These are phyloP conservation scores for Aquatica leii DNA, from an alignment of 2,888 invertebrate genomes.

Conservation along the genomic window DNA sequence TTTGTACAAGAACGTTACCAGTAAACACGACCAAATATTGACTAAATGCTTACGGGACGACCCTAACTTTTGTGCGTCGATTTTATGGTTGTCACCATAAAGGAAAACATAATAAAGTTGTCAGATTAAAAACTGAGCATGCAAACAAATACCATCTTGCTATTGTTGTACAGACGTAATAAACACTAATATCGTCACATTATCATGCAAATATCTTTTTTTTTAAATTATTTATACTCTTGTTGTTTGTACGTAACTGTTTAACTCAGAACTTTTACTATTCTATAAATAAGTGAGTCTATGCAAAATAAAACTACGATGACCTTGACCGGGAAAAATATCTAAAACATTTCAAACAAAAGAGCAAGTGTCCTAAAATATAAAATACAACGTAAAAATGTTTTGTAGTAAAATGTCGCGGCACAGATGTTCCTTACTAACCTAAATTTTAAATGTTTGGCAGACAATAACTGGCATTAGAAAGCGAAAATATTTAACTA, in stretches of 20 bases:
- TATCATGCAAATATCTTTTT: too few species aligned
- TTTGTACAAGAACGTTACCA: not conserved
- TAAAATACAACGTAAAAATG: slow-evolving; percentile 20
- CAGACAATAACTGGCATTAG: slow-evolving; percentile 51
- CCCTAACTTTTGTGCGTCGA: not conserved
- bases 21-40: slow-evolving; percentile 10
- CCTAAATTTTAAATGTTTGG: slow-evolving; percentile 52
- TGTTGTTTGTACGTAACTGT: too few species aligned
- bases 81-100: not conserved
- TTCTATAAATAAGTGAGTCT: too few species aligned
- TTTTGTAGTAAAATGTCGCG: slow-evolving; percentile 22
- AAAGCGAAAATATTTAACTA: slow-evolving; percentile 57
- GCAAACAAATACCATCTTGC: too few species aligned
- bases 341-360: not conserved
- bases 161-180: too few species aligned
- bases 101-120: not conserved
- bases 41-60: slow-evolving; percentile 6
- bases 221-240: too few species aligned
- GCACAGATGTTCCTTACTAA: slow-evolving; percentile 42
- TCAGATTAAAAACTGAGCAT: not conserved
- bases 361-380: slow-evolving; percentile 28
- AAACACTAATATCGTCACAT: too few species aligned
- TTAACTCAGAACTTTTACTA: too few species aligned
- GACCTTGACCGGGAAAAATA: not conserved
- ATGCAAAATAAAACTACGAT: not conserved